Base-by-base conservation (phyloP, 2,888 invertebrate genomes). In the Netelia inedita region DNA sequence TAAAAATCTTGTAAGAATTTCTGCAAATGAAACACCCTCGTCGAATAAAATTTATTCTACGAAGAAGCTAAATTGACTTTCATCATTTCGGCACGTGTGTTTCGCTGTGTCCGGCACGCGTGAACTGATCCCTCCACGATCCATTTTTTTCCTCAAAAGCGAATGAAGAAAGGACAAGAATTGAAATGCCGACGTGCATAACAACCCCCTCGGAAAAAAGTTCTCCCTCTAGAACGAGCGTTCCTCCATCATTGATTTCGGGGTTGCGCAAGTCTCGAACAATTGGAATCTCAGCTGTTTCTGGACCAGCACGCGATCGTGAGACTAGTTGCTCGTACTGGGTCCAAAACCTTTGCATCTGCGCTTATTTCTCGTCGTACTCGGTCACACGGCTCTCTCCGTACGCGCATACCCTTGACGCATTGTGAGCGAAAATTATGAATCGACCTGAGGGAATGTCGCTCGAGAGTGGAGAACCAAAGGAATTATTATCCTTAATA, bases 401-500 rank as follows among this genome's bases (percentile, higher is more conserved):
- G 74, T 71, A 66, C 72, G 72, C 50, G n/a, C 41, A 57, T 28
- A 71, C 63, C 84, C 76, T 73, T 43, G 73, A 35, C 59, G 53
- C 16, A 61, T 69, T 65, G 79, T 61, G 79, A 65, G 68, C 72
- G 57, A 82, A 73, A 86, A 86, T 76, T 83, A 83, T 69, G 79
- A 86, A 87, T 74, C 81, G 83, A 66, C 59, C 63, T 82, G 78
- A 74, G 71, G 57, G 21, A 74, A 75, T 23, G 46, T 74, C 80
- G 23, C 68, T 69, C 78, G 73, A 79, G 75, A 84, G 74, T 21
- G 46, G 53, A 57, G 65, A 76, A 80, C 74, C 79, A 83, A 87
- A 87, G 86, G 83, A 87, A 88, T 85, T 79, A 85, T 87, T 83
- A 85, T 65, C 63, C 81, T 84, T 74, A 85, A 87, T 88, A 85